Conservation (phyloP, 2,113 vertebrate species). For the Rhinogobius similis region DNA sequence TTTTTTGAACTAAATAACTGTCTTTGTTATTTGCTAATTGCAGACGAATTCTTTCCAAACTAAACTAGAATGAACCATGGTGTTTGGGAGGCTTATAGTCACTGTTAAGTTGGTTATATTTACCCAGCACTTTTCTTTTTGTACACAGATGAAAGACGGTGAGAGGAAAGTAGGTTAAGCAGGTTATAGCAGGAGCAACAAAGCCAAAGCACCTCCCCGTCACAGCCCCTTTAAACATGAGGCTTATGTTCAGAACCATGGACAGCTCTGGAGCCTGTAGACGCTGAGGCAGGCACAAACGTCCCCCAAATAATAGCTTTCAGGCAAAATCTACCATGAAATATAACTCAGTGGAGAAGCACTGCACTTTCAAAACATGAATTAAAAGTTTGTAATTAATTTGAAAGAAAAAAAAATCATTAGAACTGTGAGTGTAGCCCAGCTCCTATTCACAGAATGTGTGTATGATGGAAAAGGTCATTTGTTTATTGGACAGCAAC, state of each 20-base stretch:
- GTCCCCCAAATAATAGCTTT: conserved; percentile 2
- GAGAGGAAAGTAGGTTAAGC: conserved; percentile 75
- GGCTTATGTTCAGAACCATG: conserved; percentile 39
- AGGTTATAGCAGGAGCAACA: conserved; percentile 66
- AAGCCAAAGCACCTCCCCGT: conserved; percentile 57
- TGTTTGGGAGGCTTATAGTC: conserved; percentile 7
- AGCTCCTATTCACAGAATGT: conserved; percentile 4
- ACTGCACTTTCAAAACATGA: neutral
- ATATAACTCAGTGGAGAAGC: conserved; percentile 1
- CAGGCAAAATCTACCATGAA: neutral
- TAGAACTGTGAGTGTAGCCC: neutral
- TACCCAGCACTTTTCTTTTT: conserved; percentile 64
- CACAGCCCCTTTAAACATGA: conserved; percentile 12
- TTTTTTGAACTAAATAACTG: neutral
- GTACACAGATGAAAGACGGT: conserved; percentile 48
- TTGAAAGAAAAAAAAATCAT: neutral
- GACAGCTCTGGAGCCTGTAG: conserved; percentile 50
- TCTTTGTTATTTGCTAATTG: neutral
- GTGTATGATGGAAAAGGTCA: conserved; percentile 1
- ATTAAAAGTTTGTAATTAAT: conserved; percentile 7
- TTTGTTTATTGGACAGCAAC: conserved; percentile 3
- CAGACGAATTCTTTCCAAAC: neutral
- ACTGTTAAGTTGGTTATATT: conserved; percentile 53
- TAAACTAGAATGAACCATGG: neutral
- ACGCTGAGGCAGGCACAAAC: conserved; percentile 23